Base-by-base conservation (phyloP, 2,888 invertebrate species). In the Andrena praecox region DNA sequence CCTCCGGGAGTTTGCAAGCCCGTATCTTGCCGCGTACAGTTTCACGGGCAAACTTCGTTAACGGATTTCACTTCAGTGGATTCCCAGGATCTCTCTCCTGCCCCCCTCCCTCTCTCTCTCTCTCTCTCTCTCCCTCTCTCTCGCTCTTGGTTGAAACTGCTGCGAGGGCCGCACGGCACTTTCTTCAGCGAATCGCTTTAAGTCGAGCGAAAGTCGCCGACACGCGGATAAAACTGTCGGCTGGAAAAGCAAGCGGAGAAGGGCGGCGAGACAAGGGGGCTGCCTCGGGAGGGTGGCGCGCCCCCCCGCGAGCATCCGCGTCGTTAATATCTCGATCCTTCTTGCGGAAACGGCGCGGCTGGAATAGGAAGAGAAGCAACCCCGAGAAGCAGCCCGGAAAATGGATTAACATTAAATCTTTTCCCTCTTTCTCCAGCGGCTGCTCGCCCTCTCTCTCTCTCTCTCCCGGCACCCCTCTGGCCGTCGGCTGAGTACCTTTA, bases 341-440 rank as follows among this genome's bases (percentile, higher is more conserved):
- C 68, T 68, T 52, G 76, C 50, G 72, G 68, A 64, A 78, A 70
- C 71, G 67, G 31, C 50, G 27, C 62, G 50, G 74, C 52, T 29
- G 60, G 33, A 76, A 70, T 50, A 74, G 33, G 60, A 66, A 70
- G 78, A 78, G 76, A 73, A 73, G 82, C 68, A 78, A 56, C 81
- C 60, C 59, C 52, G 69, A 59, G 80, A 82, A 83, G 71, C 56
- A 80, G 85, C 71, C 71, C 82, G 76, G 89, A 86, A 90, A 91
- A 90, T 89, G 89, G 89, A 91, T 91, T 91, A 91, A 91, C 90
- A 85, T 89, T 87, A 89, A 91, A 90, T 87, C 88, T 87, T 87
- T 86, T 68, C 33, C 31, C 62, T 74, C 78, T 50, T 72, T 73
- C 75, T 60, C 27, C 67, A 12, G 33, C 67, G 56, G 56, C 56